A percentile compares a stretch with the other conserved stretches of the same genome.
phyloP scores from a whole-genome alignment of 2,797 vertebrate species.

The Caiman crocodilus region DNA sequence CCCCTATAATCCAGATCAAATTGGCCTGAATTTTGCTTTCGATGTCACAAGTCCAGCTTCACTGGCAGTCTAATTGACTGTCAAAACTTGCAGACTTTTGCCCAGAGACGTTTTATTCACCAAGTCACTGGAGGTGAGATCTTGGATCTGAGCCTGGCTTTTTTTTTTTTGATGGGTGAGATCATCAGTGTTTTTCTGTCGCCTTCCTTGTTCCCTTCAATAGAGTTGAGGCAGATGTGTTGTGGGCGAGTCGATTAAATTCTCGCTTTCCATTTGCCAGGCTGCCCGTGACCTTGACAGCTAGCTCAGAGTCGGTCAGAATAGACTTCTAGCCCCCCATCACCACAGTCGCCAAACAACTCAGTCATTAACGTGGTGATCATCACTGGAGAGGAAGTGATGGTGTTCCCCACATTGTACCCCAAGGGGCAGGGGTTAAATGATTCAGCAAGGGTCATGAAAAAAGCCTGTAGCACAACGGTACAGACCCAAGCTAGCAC shows the following conservation, averaged over 20 bases:
- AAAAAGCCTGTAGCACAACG: neutral
- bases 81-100: constrained; percentile 35
- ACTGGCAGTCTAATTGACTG: neutral
- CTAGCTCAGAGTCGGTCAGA: neutral
- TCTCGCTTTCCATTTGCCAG: neutral
- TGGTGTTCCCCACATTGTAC: neutral
- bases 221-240: neutral
- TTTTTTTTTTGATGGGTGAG: neutral
- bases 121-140: neutral
- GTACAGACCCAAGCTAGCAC: neutral
- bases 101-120: neutral
- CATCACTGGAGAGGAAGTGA: neutral
- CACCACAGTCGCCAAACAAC: neutral
- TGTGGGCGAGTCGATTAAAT: neutral
- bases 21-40: neutral
- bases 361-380: neutral
- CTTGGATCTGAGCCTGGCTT: neutral
- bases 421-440: neutral
- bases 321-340: neutral
- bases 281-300: neutral
- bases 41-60: neutral
- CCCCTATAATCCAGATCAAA: neutral
- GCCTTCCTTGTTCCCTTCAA: neutral
- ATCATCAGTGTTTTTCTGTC: neutral
- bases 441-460: neutral